These are phyloP conservation scores for Danio albolineatus DNA, from an alignment of 2,797 vertebrate genomes.

Conservation along the genomic window DNA sequence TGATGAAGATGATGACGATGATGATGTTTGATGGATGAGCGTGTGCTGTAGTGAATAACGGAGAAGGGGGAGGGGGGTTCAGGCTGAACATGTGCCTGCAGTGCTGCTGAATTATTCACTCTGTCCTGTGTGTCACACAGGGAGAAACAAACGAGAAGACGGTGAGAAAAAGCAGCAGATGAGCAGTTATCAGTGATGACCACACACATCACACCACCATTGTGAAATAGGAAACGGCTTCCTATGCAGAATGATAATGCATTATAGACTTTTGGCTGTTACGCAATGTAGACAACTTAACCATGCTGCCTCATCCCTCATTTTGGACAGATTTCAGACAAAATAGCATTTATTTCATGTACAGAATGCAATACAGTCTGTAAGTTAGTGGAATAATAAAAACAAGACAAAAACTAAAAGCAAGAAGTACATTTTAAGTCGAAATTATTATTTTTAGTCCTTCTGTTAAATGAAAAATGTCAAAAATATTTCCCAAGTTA, in stretches of 20 bases:
- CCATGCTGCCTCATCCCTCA: background rate
- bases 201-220: background rate
- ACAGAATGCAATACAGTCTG: background rate
- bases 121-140: conserved; percentile 26
- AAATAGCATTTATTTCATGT: background rate
- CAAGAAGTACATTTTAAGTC: too few species aligned
- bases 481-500: too few species aligned
- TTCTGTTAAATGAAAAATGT: too few species aligned
- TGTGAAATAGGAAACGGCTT: background rate
- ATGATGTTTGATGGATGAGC: conserved; percentile 9
- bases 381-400: background rate
- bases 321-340: background rate
- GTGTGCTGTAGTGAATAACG: background rate
- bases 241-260: background rate
- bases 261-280: background rate
- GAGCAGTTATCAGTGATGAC: conserved; percentile 13
- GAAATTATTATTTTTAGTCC: too few species aligned
- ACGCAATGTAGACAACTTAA: background rate
- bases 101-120: conserved; percentile 58
- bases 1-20: background rate
- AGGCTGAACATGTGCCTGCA: conserved; percentile 40
- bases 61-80: conserved; percentile 6
- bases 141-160: conserved; percentile 16
- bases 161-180: conserved; percentile 17
- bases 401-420: background rate